These are phyloP conservation scores for Tetropium fuscum DNA, from an alignment of 2,888 invertebrate genomes.

Conservation along the genomic window DNA sequence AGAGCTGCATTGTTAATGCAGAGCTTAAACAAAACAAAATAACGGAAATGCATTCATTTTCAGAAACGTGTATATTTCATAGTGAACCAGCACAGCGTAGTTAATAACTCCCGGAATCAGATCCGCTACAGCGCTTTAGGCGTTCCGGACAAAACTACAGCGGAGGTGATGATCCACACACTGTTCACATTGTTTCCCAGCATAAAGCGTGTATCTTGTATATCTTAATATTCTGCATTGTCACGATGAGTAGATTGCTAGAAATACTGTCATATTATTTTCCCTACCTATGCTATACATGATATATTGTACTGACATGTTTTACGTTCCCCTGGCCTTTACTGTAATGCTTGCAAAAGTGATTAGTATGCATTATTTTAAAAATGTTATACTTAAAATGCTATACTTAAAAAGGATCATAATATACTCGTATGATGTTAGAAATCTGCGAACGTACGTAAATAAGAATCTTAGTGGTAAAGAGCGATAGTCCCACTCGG, in stretches of 20 bases:
- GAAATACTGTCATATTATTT: slow-evolving; percentile 28
- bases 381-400: no score
- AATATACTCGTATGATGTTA: no score
- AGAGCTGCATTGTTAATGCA: slow-evolving; percentile 51
- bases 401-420: no score
- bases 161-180: slow-evolving; percentile 58
- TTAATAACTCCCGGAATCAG: slow-evolving; percentile 59
- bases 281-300: slow-evolving; percentile 3
- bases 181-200: slow-evolving; percentile 45
- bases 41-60: slow-evolving; percentile 62
- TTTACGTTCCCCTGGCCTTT: no score
- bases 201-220: slow-evolving; percentile 39
- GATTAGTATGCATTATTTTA: no score
- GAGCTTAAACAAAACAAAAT: slow-evolving; percentile 54
- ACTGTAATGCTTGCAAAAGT: no score
- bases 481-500: no score
- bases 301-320: no score
- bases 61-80: slow-evolving; percentile 55
- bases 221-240: slow-evolving; percentile 44
- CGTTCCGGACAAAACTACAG: slow-evolving; percentile 45
- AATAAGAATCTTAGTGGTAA: no score
- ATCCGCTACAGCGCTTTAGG: slow-evolving; percentile 56
- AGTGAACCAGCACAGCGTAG: slow-evolving; percentile 52
- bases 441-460: no score
- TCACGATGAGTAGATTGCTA: slow-evolving; percentile 42